A percentile compares a stretch with the other conserved stretches of the same genome.
Conservation (phyloP, 2,797 vertebrate species). For the Sebastes taczanowskii region DNA sequence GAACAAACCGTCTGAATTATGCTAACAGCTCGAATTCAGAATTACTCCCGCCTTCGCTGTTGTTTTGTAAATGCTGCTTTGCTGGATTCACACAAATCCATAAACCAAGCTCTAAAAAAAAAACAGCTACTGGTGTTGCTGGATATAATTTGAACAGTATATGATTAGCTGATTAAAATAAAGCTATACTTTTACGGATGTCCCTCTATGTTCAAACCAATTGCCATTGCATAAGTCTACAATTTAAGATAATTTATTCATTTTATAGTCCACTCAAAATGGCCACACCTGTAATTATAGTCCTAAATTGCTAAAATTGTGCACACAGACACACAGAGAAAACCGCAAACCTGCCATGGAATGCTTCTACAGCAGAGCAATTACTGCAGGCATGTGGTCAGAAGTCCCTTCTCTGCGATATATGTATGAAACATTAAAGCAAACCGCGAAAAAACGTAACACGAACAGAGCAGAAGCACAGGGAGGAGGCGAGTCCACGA, state of each 20-base stretch:
- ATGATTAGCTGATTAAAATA: conserved; percentile 4
- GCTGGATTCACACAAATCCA: neutral
- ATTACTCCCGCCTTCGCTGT: neutral
- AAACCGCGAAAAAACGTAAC: conserved; percentile 15
- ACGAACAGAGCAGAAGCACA: conserved; percentile 18
- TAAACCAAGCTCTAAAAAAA: neutral
- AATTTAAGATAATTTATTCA: conserved; percentile 52
- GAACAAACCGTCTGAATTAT: conserved; percentile 30
- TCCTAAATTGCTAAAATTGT: conserved; percentile 7
- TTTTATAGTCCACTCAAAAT: conserved; percentile 31
- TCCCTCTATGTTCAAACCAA: conserved; percentile 14
- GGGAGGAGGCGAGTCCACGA: conserved; percentile 47
- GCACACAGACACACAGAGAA: neutral
- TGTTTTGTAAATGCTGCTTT: conserved; percentile 12
- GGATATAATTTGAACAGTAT: neutral
- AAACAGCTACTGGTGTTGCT: neutral
- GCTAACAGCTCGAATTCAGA: conserved; percentile 15
- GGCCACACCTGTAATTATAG: conserved; percentile 40
- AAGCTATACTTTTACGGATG: neutral
- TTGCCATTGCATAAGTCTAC: conserved; percentile 23
- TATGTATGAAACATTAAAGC: conserved; percentile 53
- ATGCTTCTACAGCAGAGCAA: conserved; percentile 29
- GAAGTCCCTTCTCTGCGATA: conserved; percentile 32
- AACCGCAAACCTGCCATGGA: conserved; percentile 39
- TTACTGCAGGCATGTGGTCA: conserved; percentile 43